Conservation (phyloP, 1,140 invertebrate species). For the Ostrea edulis region DNA sequence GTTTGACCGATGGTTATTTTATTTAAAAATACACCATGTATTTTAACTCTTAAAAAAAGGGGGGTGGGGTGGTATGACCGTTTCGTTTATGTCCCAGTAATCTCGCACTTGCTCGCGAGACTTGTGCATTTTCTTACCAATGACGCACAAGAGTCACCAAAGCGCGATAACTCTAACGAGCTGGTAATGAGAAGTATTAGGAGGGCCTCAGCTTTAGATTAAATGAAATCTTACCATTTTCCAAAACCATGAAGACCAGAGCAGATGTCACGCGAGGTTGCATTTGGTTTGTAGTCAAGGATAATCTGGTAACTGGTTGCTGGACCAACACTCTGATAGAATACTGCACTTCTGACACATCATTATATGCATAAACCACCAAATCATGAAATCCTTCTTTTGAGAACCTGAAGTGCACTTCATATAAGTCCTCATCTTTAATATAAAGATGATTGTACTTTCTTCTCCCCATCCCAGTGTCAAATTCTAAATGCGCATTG, state of each 20-base stretch:
- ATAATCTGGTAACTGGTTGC: neutral
- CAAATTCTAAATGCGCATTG: conserved; percentile 48
- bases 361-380: neutral
- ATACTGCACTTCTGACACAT: neutral
- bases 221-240: neutral
- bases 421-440: conserved; percentile 7
- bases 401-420: neutral
- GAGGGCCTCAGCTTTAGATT: neutral
- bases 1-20: too few species aligned
- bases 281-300: neutral
- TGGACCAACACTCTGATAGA: neutral
- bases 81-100: too few species aligned
- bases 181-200: too few species aligned
- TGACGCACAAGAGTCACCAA: too few species aligned
- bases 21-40: too few species aligned
- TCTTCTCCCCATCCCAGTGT: conserved; percentile 33
- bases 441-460: neutral
- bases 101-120: too few species aligned
- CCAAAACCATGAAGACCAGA: neutral
- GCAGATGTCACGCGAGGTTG: neutral
- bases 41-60: too few species aligned
- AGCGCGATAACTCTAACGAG: too few species aligned
- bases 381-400: neutral
- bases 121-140: too few species aligned
- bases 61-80: too few species aligned